These are phyloP conservation scores for Dermochelys coriacea DNA, from an alignment of 2,797 vertebrate genomes.

Conservation along the genomic window DNA sequence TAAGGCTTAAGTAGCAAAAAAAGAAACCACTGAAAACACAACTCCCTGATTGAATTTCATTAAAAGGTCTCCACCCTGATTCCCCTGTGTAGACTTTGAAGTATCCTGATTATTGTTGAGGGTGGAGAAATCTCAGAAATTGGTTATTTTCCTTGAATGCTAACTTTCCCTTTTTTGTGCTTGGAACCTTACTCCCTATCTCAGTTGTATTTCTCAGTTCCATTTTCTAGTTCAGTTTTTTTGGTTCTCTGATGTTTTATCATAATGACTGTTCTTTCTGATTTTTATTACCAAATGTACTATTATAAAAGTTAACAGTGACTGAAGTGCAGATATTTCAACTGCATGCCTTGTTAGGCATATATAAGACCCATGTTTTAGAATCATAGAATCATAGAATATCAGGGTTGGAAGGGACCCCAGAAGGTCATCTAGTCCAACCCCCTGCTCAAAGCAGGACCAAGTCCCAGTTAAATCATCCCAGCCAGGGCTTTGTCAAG, in stretches of 20 bases:
- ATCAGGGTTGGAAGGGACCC: no score
- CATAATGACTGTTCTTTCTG: neutral
- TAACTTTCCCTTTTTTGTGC: neutral
- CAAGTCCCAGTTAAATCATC: no score
- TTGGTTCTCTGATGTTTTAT: neutral
- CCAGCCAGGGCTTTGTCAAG: no score
- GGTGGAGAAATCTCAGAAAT: neutral
- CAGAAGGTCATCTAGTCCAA: no score
- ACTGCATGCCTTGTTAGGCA: rapidly evolving
- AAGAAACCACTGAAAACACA: neutral
- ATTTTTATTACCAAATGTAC: neutral
- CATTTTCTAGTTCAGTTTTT: neutral
- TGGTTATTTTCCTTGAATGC: neutral
- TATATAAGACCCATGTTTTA: neutral
- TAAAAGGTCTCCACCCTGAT: neutral
- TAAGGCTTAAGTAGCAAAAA: neutral
- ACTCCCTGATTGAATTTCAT: neutral
- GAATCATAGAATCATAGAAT: no score
- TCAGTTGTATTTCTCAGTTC: neutral
- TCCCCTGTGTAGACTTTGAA: neutral
- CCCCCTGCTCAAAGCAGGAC: no score
- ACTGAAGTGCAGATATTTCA: neutral
- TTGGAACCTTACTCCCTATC: neutral
- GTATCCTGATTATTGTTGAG: neutral
- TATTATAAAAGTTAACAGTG: neutral